Percentiles rank a stretch among this genome's conserved stretches.
phyloP scores from a whole-genome alignment of 2,797 vertebrate species.

The Chaunax sp. region DNA sequence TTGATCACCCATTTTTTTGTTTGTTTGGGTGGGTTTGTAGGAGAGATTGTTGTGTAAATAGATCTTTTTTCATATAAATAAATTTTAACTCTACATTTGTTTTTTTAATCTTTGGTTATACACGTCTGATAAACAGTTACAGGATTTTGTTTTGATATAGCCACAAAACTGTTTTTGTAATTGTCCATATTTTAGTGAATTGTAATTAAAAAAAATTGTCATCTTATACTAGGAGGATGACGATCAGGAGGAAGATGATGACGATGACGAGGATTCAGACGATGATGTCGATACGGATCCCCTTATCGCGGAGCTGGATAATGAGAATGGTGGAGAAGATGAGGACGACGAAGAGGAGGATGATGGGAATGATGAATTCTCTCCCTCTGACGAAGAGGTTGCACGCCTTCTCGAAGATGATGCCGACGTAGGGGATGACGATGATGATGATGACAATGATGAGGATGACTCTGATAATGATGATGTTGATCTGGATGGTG shows the following conservation, averaged over 20 bases:
- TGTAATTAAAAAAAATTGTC: no score
- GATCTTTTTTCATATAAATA: no score
- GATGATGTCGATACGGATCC: constrained; percentile 96
- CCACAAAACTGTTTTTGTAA: no score
- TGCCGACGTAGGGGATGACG: constrained; percentile 90
- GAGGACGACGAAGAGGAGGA: constrained; percentile 95
- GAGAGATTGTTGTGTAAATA: no score
- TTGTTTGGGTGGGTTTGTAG: no score
- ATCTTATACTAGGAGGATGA: constrained; percentile 86
- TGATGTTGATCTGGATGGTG: constrained; percentile 92
- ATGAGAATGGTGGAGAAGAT: constrained; percentile 89
- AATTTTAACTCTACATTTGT: no score
- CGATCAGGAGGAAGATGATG: constrained; percentile 93
- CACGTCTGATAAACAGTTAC: no score
- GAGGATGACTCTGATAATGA: constrained; percentile 83
- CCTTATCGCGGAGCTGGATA: constrained; percentile 92
- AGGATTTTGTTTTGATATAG: no score
- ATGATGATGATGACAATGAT: constrained; percentile 89
- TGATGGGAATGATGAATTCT: constrained; percentile 95
- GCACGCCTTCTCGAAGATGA: constrained; percentile 93
- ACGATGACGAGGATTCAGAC: constrained; percentile 90
- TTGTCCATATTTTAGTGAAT: no score
- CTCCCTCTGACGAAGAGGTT: constrained; percentile 95
- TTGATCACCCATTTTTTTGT: no score
- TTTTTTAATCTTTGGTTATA: no score